Conservation (phyloP, 2,888 invertebrate genomes). For the Mesorhabditis spiculigera region DNA sequence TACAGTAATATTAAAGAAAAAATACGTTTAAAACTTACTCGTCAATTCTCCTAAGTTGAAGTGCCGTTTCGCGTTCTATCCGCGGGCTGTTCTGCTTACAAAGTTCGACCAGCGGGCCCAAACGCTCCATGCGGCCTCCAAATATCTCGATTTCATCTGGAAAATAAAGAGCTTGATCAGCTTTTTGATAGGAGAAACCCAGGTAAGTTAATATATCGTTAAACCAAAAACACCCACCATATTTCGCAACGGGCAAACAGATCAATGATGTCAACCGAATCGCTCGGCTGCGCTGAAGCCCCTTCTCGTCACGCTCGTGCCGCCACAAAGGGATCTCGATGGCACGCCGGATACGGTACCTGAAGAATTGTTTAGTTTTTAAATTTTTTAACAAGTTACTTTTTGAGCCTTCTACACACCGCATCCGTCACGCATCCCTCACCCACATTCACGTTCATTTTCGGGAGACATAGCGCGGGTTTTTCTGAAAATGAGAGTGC, state of each 20-base stretch:
- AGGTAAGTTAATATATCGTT: not conserved
- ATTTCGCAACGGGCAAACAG: slow-evolving; percentile 2
- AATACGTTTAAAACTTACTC: not conserved
- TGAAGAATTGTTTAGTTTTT: not conserved
- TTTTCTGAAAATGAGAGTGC: not conserved
- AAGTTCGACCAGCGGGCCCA: not conserved
- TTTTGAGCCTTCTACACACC: not conserved
- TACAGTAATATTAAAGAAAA: not conserved
- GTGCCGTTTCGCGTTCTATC: not conserved
- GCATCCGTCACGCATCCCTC: not conserved
- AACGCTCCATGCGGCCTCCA: not conserved
- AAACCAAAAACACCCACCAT: not conserved
- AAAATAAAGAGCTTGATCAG: not conserved
- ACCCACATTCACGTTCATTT: not conserved
- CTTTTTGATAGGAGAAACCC: not conserved
- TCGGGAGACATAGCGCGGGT: slow-evolving; percentile 1
- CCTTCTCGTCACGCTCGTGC: not conserved
- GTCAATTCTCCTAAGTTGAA: slow-evolving; percentile 1
- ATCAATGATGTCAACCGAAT: not conserved
- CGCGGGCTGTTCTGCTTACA: not conserved
- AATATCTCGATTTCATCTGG: slow-evolving; percentile 3
- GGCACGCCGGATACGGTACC: slow-evolving; percentile 1
- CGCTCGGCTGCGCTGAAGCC: not conserved
- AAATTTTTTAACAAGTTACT: not conserved
- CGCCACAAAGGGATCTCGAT: slow-evolving; percentile 5